Evolutionary conservation across 2,113 vertebrate genomes (phyloP).

Genomic region (Acinonyx jubatus): DNA sequence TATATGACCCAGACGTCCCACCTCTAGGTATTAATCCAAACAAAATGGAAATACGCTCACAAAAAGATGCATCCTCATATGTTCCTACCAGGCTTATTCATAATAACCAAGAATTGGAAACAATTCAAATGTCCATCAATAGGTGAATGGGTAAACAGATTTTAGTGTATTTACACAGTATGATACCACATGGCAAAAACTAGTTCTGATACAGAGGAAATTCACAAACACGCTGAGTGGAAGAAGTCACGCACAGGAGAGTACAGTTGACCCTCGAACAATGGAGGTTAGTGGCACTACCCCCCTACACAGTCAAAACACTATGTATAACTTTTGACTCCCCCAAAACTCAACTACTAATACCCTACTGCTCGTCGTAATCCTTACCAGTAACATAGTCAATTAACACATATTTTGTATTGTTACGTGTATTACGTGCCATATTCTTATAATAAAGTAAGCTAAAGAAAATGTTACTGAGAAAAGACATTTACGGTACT

Average conservation of each 20-base stretch:
- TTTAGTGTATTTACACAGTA: neutral
- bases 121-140: neutral
- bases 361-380: neutral
- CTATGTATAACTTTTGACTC: neutral
- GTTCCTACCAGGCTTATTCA: neutral
- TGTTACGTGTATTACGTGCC: neutral
- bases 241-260: neutral
- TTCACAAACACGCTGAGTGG: neutral
- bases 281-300: neutral
- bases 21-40: neutral
- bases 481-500: neutral
- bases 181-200: neutral
- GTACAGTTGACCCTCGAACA: neutral
- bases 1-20: neutral
- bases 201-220: neutral
- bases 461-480: neutral
- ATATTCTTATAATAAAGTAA: neutral
- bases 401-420: neutral
- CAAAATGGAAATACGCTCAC: neutral
- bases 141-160: neutral
- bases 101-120: neutral
- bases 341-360: neutral
- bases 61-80: neutral
- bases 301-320: neutral
- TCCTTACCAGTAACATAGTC: neutral